Evolutionary conservation across 2,113 vertebrate genomes (phyloP).

Genomic region (Benthochromis sp.): DNA sequence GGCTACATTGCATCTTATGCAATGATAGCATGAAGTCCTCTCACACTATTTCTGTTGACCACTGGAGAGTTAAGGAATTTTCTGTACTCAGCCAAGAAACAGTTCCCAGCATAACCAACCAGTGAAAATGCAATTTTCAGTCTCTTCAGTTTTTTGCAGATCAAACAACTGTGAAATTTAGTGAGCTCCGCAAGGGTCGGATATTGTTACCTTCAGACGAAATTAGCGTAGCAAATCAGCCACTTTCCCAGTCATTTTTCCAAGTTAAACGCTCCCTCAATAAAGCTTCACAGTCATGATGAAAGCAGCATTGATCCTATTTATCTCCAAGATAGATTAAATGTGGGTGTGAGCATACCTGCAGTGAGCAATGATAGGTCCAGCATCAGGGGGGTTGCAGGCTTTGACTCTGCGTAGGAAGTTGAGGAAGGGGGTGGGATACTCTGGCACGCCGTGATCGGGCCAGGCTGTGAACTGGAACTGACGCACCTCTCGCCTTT

Average conservation of each 20-base stretch:
- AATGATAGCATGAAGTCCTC: background rate
- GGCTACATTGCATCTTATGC: background rate
- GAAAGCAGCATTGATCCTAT: background rate
- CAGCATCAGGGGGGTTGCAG: constrained; percentile 92
- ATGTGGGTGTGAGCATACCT: constrained; percentile 68
- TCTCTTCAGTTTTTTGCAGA: background rate
- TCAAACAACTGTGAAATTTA: background rate
- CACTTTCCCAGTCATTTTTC: background rate
- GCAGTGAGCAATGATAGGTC: constrained; percentile 94
- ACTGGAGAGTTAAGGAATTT: background rate
- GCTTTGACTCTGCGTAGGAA: constrained; percentile 94
- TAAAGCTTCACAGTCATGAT: background rate
- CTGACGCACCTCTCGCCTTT: constrained; percentile 93
- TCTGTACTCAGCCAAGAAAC: background rate
- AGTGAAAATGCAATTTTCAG: background rate
- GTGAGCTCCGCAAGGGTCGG: background rate
- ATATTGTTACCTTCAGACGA: background rate
- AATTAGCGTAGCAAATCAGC: background rate
- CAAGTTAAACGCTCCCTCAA: background rate
- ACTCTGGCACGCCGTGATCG: constrained; percentile 93
- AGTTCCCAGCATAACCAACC: background rate
- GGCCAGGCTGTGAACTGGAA: constrained; percentile 99
- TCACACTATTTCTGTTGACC: background rate
- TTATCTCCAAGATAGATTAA: background rate
- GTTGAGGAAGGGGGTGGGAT: constrained; percentile 94